These are phyloP conservation scores for Australoheros scitulus DNA, from an alignment of 2,113 vertebrate genomes.

Conservation along the genomic window DNA sequence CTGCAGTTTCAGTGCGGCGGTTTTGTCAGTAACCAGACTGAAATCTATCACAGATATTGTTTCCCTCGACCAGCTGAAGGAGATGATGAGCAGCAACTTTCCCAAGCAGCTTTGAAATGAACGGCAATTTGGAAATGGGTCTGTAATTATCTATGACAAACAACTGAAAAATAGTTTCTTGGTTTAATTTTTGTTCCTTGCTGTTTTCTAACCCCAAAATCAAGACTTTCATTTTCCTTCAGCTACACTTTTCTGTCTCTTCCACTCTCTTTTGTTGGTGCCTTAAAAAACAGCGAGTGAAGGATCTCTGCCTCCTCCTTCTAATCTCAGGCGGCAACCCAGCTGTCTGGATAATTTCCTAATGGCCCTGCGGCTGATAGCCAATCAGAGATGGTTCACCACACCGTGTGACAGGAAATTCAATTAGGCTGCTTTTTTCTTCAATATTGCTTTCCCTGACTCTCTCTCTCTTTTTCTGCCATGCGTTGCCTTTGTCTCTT, in stretches of 20 bases:
- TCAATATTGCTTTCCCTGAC: slow-evolving; percentile 8
- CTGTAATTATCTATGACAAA: not conserved
- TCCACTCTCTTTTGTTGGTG: not conserved
- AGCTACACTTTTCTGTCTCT: not conserved
- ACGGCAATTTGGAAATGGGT: not conserved
- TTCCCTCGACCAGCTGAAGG: not conserved
- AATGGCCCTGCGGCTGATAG: slow-evolving; percentile 43
- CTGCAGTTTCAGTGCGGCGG: not conserved
- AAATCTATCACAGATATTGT: not conserved
- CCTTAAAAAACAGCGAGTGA: not conserved
- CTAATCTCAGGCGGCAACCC: slow-evolving; percentile 24
- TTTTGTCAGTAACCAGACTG: not conserved
- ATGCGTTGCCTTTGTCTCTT: slow-evolving; percentile 2
- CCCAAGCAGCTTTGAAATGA: not conserved
- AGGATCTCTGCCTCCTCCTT: not conserved
- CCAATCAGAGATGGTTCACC: slow-evolving; percentile 55
- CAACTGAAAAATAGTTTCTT: not conserved
- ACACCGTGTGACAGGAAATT: slow-evolving; percentile 56
- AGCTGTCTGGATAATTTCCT: slow-evolving; percentile 55
- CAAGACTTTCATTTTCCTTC: not conserved
- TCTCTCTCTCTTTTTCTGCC: not conserved
- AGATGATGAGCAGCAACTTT: not conserved
- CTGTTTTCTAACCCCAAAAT: not conserved
- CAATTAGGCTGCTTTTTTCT: slow-evolving; percentile 47
- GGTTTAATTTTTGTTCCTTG: not conserved